Evolutionary conservation across 2,888 invertebrate species (phyloP).

Genomic region (Stenchaetothrips biformis): DNA sequence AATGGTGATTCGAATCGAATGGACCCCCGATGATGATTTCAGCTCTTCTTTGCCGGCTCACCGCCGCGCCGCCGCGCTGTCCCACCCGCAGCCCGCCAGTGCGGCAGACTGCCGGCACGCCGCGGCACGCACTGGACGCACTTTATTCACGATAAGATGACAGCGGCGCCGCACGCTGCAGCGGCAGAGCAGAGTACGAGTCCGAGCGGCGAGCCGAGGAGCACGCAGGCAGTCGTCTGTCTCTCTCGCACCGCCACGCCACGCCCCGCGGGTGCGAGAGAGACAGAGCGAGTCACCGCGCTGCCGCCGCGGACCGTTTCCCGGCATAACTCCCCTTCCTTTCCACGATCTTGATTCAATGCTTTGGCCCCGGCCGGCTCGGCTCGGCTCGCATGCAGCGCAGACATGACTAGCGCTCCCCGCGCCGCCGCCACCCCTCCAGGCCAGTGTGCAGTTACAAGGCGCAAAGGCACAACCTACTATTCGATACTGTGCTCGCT

Average conservation of each 20-base stretch:
- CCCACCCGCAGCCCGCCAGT: not conserved
- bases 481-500: not conserved
- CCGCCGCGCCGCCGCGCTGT: not conserved
- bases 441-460: too few relatives aligned
- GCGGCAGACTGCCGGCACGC: not conserved
- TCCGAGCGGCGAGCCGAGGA: too few relatives aligned
- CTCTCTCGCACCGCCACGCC: not conserved
- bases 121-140: not conserved
- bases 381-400: not conserved
- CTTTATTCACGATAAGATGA: too few relatives aligned
- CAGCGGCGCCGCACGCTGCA: too few relatives aligned
- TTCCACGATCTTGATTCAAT: slow-evolving; percentile 18
- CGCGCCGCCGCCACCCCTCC: not conserved
- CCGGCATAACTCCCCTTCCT: slow-evolving; percentile 13
- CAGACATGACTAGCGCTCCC: not conserved
- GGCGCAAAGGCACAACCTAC: too few relatives aligned
- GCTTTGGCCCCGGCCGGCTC: not conserved
- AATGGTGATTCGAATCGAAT: too few relatives aligned
- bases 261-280: not conserved
- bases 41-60: not conserved
- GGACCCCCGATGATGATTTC: too few relatives aligned
- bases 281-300: not conserved
- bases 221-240: too few relatives aligned
- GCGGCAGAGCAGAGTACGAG: too few relatives aligned
- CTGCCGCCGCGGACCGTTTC: not conserved